A percentile compares a stretch with the other conserved stretches of the same genome.
Evolutionary conservation across 2,888 invertebrate genomes (phyloP).

Genomic region (Prenolepis imparis): DNA sequence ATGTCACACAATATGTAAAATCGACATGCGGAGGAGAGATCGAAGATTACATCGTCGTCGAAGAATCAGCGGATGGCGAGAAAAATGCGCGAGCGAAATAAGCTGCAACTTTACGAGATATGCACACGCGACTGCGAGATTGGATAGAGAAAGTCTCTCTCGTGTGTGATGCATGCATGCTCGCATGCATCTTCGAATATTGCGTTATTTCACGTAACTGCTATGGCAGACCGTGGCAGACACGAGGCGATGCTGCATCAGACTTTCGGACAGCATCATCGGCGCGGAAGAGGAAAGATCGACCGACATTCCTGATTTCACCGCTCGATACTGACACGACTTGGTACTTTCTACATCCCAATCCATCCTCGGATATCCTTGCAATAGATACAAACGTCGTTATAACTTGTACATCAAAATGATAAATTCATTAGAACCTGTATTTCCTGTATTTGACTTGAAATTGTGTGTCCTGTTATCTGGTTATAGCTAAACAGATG

Average conservation of each 20-base stretch:
- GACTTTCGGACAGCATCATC: constrained; percentile 29
- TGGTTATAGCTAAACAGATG: too few relatives aligned
- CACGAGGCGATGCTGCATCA: constrained; percentile 27
- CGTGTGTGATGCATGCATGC: constrained; percentile 59
- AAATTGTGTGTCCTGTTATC: not conserved
- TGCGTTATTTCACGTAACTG: constrained; percentile 74
- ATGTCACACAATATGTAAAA: not conserved
- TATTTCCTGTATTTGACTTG: not conserved
- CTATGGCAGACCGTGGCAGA: constrained; percentile 27
- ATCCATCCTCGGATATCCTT: not conserved
- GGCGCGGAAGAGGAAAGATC: constrained; percentile 50
- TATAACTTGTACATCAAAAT: not conserved
- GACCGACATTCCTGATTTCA: constrained; percentile 52
- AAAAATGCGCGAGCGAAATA: constrained; percentile 13
- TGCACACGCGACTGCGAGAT: constrained; percentile 55
- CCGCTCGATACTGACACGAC: constrained; percentile 37
- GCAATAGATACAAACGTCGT: not conserved
- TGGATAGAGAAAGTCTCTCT: constrained; percentile 74
- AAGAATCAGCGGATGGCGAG: not conserved
- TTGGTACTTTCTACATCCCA: constrained; percentile 40
- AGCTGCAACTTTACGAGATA: constrained; percentile 57
- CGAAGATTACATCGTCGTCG: constrained; percentile 12
- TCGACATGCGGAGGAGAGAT: not conserved
- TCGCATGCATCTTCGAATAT: constrained; percentile 71
- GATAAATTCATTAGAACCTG: not conserved